A percentile compares a stretch with the other conserved stretches of the same genome.
These are phyloP conservation scores for Battus philenor DNA, from an alignment of 1,140 invertebrate genomes.

Conservation along the genomic window DNA sequence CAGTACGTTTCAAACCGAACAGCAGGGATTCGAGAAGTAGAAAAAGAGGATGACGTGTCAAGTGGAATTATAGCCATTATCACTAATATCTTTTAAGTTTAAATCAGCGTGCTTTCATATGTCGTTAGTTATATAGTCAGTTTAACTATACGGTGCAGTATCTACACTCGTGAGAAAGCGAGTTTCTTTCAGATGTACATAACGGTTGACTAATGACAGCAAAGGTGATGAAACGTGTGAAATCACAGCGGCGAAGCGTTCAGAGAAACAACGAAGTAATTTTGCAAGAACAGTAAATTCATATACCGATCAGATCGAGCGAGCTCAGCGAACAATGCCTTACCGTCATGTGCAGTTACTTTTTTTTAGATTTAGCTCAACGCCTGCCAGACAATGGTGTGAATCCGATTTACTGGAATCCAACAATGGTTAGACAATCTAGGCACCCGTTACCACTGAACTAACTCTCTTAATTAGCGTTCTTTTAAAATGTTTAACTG, in stretches of 20 bases:
- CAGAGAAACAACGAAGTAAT: conserved; percentile 20
- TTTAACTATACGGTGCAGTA: neutral
- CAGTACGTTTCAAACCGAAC: conserved; percentile 35
- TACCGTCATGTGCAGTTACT: conserved; percentile 7
- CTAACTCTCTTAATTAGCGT: no score
- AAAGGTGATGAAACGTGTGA: conserved; percentile 33
- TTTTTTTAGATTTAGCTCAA: conserved; percentile 5
- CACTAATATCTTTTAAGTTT: no score
- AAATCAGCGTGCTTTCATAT: no score
- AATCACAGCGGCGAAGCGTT: conserved; percentile 25
- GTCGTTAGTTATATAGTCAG: no score
- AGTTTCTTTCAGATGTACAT: conserved; percentile 37
- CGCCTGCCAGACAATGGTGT: conserved; percentile 5
- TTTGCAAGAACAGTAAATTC: conserved; percentile 20
- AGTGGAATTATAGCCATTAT: neutral
- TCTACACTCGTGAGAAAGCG: conserved; percentile 4
- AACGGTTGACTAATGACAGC: conserved; percentile 30
- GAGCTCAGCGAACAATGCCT: conserved; percentile 4
- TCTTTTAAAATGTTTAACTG: no score
- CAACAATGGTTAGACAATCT: conserved; percentile 4
- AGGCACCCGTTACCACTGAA: neutral
- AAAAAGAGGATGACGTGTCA: neutral
- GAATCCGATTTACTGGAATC: conserved; percentile 7
- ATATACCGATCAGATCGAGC: neutral
- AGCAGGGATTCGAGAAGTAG: conserved; percentile 27